These are phyloP conservation scores for Macquaria ambigua DNA, from an alignment of 2,113 vertebrate species.

Conservation along the genomic window DNA sequence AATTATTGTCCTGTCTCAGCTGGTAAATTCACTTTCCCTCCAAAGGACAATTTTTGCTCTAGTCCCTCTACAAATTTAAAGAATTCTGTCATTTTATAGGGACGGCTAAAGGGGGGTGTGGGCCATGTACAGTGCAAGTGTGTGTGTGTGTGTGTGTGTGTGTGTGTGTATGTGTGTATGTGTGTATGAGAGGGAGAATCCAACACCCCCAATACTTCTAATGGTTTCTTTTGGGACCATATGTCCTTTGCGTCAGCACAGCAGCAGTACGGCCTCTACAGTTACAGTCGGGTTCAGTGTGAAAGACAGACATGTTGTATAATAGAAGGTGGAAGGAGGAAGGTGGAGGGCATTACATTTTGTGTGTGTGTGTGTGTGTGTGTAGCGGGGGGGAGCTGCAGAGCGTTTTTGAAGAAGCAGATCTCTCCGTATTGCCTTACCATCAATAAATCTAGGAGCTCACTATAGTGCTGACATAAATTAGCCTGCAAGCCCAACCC, in stretches of 20 bases:
- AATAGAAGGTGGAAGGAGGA: slow-evolving; percentile 59
- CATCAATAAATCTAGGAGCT: slow-evolving; percentile 71
- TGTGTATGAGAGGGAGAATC: slow-evolving; percentile 27
- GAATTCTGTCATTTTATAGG: slow-evolving; percentile 65
- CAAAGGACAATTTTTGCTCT: slow-evolving; percentile 37
- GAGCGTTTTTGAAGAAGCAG: slow-evolving; percentile 63
- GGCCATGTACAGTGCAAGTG: slow-evolving; percentile 16
- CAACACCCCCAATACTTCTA: slow-evolving; percentile 46
- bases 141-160: slow-evolving; percentile 39
- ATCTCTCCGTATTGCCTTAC: slow-evolving; percentile 72
- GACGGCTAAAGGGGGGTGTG: slow-evolving; percentile 27
- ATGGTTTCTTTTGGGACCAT: slow-evolving; percentile 73
- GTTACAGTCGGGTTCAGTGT: slow-evolving; percentile 68
- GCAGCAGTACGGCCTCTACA: slow-evolving; percentile 66
- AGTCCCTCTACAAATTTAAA: slow-evolving; percentile 58
- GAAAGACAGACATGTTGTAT: slow-evolving; percentile 73
- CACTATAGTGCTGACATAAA: slow-evolving; percentile 75
- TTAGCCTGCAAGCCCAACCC: slow-evolving; percentile 48
- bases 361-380: slow-evolving; percentile 38
- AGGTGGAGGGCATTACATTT: slow-evolving; percentile 57
- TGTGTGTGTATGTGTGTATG: slow-evolving; percentile 17
- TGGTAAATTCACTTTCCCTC: slow-evolving; percentile 64
- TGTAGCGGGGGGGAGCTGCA: slow-evolving; percentile 33
- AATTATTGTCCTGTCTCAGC: slow-evolving; percentile 62
- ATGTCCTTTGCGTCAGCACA: slow-evolving; percentile 72